Conservation (phyloP, 2,113 vertebrate genomes). For the Brienomyrus longianalis region DNA sequence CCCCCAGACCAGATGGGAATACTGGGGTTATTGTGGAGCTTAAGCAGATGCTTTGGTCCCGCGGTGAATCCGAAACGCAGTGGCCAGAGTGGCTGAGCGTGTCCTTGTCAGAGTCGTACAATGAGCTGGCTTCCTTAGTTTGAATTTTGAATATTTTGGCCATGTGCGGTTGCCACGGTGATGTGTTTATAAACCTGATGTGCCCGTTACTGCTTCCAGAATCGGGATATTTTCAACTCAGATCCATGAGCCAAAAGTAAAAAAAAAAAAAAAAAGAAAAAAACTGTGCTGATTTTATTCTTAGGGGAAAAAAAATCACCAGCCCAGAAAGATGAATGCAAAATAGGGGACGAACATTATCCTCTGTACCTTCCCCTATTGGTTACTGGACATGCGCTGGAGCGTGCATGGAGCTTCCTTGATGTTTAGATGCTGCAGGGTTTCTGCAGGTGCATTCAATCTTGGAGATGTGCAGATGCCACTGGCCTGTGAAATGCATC, state of each 20-base stretch:
- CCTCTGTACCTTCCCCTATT: conserved; percentile 22
- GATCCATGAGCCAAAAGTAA: neutral
- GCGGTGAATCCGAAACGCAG: neutral
- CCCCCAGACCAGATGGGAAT: neutral
- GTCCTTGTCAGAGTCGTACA: neutral
- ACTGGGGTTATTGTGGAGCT: neutral
- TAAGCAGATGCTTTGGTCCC: neutral
- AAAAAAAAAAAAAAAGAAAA: neutral
- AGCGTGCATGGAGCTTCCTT: conserved; percentile 37
- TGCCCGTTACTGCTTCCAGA: neutral
- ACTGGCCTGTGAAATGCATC: conserved; percentile 68
- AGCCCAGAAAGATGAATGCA: neutral
- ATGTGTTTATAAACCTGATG: neutral
- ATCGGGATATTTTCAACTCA: neutral
- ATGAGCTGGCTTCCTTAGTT: neutral
- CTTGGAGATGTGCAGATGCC: conserved; percentile 53
- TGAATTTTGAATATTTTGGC: neutral
- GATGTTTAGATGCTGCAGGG: conserved; percentile 50
- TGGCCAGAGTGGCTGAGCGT: neutral
- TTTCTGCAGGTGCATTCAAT: conserved; percentile 47
- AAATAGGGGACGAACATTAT: neutral
- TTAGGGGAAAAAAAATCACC: neutral
- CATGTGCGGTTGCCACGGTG: neutral
- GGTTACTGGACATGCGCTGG: conserved; percentile 32
- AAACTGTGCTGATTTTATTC: neutral